Conservation (phyloP, 2,888 invertebrate genomes). For the Marronus borbonicus region DNA sequence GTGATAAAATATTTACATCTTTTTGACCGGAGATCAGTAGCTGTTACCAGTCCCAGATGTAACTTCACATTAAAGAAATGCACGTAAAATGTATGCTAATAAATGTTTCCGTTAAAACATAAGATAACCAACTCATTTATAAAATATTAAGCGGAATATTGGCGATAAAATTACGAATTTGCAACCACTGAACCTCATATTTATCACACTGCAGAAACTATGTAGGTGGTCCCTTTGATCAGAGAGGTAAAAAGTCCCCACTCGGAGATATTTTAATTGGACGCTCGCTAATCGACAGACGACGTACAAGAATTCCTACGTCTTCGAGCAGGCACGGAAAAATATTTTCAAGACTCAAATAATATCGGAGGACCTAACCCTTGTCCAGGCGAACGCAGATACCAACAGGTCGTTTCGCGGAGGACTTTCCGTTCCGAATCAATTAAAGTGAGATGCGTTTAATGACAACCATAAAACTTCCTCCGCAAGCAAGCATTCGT, state of each 20-base stretch:
- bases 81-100: too few relatives aligned
- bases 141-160: neutral
- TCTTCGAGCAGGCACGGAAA: neutral
- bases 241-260: slow-evolving; percentile 9
- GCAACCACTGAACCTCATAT: slow-evolving; percentile 1
- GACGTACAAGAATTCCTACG: slow-evolving; percentile 16
- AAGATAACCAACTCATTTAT: neutral
- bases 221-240: slow-evolving; percentile 25
- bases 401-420: neutral
- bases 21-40: too few relatives aligned
- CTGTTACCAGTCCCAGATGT: too few relatives aligned
- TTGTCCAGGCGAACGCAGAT: neutral
- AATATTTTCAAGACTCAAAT: slow-evolving; percentile 17
- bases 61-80: too few relatives aligned
- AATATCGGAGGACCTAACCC: neutral
- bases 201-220: slow-evolving; percentile 9
- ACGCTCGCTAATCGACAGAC: slow-evolving; percentile 21
- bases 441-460: slow-evolving; percentile 41
- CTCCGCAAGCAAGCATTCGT: neutral
- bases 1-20: too few relatives aligned
- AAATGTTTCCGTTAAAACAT: neutral
- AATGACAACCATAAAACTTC: slow-evolving; percentile 35
- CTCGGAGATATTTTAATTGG: slow-evolving; percentile 33
- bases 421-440: slow-evolving; percentile 1
- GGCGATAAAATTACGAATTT: slow-evolving; percentile 18